A percentile compares a stretch with the other conserved stretches of the same genome.
These are phyloP conservation scores for Torymus tubicola DNA, from an alignment of 2,888 invertebrate species.

Conservation along the genomic window DNA sequence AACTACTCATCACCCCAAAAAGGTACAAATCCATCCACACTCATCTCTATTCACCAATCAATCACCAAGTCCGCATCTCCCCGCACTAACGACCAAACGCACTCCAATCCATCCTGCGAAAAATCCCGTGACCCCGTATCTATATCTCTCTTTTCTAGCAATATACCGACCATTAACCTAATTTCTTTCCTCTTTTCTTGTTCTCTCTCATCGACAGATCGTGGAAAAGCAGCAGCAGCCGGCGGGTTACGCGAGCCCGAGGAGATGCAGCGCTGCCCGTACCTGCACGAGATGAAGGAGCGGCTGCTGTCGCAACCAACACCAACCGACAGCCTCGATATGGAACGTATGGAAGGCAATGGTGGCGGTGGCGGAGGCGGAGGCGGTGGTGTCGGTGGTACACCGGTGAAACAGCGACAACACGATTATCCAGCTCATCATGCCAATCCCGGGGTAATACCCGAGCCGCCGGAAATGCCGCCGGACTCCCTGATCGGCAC, in stretches of 20 bases:
- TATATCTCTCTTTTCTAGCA: too few species aligned
- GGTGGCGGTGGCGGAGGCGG: constrained; percentile 76
- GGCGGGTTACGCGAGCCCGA: constrained; percentile 49
- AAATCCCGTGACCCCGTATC: too few species aligned
- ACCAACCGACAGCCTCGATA: constrained; percentile 82
- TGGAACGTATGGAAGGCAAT: constrained; percentile 79
- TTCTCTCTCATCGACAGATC: constrained; percentile 39
- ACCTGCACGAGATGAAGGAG: constrained; percentile 96
- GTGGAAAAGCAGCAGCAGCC: constrained; percentile 36
- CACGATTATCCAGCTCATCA: constrained; percentile 72
- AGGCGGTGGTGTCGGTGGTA: constrained; percentile 76
- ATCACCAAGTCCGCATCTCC: too few species aligned
- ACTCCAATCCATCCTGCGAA: too few species aligned
- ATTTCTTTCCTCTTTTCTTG: not conserved
- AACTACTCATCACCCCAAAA: too few species aligned
- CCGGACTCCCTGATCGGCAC: constrained; percentile 88
- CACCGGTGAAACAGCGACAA: constrained; percentile 69
- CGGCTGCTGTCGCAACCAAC: constrained; percentile 86
- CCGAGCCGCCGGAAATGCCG: constrained; percentile 75
- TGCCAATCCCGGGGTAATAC: constrained; percentile 76
- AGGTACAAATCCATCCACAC: too few species aligned
- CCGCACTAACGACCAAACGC: too few species aligned
- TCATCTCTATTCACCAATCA: too few species aligned
- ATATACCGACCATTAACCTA: too few species aligned
- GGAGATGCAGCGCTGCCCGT: constrained; percentile 91